Base-by-base conservation (phyloP, 64 coral and sea anemone genomes). In the Trachythela sp. region DNA sequence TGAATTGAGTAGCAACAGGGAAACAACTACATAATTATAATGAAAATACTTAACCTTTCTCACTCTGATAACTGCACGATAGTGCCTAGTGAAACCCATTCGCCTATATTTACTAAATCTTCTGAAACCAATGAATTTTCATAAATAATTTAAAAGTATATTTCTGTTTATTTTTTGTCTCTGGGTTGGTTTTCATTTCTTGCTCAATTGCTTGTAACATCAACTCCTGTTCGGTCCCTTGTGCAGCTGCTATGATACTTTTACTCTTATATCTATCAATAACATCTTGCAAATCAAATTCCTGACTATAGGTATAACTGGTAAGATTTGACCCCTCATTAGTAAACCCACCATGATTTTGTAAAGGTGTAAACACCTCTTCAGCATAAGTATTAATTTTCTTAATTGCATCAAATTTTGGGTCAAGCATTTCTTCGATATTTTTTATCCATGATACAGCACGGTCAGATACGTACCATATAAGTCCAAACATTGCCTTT, bases 391-490 rank as follows among this genome's bases (percentile, higher is more conserved):
- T 7, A 27, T 64, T 24, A 13, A 27, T 6, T 64, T 20, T 20
- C 8, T 64, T 64, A 10, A 26, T 26, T 9, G 56, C 56, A 0
- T 34, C 13, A 80, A 80, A 80, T 80, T 29, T 80, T 14, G 37
- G 31, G 48, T 85, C 48, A 18, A 92, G 43, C 14, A 93, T 88
- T 34, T 92, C 88, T 27, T 99, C 92, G 40, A 95, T 87, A 24
- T 92, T 87, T 8, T 43, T 60, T 17, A 93, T 91, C 93, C 93
- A 99, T 9, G 86, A 77, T 36, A 99, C 86, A 9, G 88, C 83
- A 3, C 29, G 67, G 70, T 99, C 94, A 40, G 93, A 68, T 13
- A 87, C 26, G 54, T 95, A 90, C 96, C 96, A 95, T 54, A 95
- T 93, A 40, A 95, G 45, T 2, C 96, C 93, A 68, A 93, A 91